These are phyloP conservation scores for Monopis laevigella DNA, from an alignment of 2,888 invertebrate species.

Conservation along the genomic window DNA sequence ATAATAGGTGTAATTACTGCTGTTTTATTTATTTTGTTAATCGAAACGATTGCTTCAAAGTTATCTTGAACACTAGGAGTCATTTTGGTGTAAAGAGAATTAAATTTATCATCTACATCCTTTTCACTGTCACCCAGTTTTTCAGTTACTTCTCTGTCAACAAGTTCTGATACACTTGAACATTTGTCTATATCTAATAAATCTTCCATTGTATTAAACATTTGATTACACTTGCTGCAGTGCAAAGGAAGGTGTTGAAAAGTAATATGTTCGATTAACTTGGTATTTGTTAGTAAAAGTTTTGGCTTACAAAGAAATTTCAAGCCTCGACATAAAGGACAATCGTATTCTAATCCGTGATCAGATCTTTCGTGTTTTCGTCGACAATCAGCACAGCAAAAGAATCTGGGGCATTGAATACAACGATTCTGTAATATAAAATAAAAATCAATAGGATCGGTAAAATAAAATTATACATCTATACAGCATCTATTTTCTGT, in stretches of 20 bases:
- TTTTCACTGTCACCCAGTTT: constrained; percentile 19
- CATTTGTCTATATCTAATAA: constrained; percentile 41
- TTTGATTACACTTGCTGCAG: constrained; percentile 46
- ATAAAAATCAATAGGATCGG: too few relatives aligned
- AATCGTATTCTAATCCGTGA: constrained; percentile 48
- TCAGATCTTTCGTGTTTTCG: constrained; percentile 41
- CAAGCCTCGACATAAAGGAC: constrained; percentile 47
- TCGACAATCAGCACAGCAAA: constrained; percentile 54
- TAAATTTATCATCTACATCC: constrained; percentile 41
- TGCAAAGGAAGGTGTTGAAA: constrained; percentile 44
- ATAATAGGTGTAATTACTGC: constrained; percentile 51
- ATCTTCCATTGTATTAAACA: constrained; percentile 46
- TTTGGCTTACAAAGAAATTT: constrained; percentile 41
- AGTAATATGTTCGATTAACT: constrained; percentile 40
- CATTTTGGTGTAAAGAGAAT: constrained; percentile 33
- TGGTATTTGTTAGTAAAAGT: constrained; percentile 29
- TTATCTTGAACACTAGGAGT: constrained; percentile 26
- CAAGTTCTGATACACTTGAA: constrained; percentile 44
- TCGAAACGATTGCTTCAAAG: constrained; percentile 38
- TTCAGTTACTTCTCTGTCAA: constrained; percentile 24
- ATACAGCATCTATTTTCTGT: too few relatives aligned
- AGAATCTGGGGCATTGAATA: constrained; percentile 46
- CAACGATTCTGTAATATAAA: constrained; percentile 24
- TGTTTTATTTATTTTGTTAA: constrained; percentile 42
- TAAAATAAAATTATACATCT: too few relatives aligned